Evolutionary conservation across 1,140 invertebrate genomes (phyloP), one percentile per base, ranked within the genome.

Genomic region (Bombus pascuorum): DNA sequence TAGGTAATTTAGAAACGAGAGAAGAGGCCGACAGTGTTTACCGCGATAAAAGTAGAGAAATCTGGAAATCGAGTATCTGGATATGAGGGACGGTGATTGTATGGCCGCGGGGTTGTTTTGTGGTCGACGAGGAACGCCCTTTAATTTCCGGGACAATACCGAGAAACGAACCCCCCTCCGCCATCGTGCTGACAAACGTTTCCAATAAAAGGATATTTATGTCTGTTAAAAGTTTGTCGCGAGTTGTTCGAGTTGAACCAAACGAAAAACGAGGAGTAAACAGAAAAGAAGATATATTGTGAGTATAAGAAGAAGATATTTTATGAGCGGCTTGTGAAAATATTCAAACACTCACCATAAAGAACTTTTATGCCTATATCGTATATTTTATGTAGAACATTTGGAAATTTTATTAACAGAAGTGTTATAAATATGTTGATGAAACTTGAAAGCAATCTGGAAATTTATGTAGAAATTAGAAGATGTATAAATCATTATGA

Each of bases 71-170:
- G 57, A 42, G 73, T 86, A 65, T 78, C 81, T 86, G 74, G 66
- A 83, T 83, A 86, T 78, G 85, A 86, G 73, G 81, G 9, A 86
- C 81, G 66, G 74, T 83, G 85, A 86, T 86, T 86, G 81, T 78
- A 34, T 78, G 66, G 73, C 81, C 81, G 32, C 59, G 15, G 79
- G 85, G 34, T 37, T 18, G 13, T 28, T 62, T 62, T 34, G 13
- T 66, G 47, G 22, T 13, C 25, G 39, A 34, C 59, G 62, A 47
- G 89, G 85, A 85, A 90, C 88, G 89, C 88, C 81, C 88, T 90
- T 90, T 90, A 89, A 90, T 89, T 90, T 90, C 88, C 89, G 88
- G 85, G 74, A 90, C 88, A 90, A 90, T 89, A 86, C 82, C 57
- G 70, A 34, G 62, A 28, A 84, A 66, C 86, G 77, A 65, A 78